Evolutionary conservation across 2,797 vertebrate genomes (phyloP), one percentile per base, ranked within the genome.

Genomic region (Eurystomus glaucurus): DNA sequence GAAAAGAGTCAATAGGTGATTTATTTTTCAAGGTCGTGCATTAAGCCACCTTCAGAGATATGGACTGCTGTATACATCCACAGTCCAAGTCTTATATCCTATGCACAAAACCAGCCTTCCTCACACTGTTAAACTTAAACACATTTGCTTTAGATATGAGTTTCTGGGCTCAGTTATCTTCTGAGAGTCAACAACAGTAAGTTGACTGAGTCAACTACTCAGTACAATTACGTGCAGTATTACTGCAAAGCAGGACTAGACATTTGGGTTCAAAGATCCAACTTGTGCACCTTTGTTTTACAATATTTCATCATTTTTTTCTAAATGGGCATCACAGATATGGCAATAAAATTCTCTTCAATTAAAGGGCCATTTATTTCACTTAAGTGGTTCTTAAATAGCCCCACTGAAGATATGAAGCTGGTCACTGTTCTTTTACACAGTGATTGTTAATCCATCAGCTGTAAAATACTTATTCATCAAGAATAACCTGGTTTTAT

Each of bases 201-300:
- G 35, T 35, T 35, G 35, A 35, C 35, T 35, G 35, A 35, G 35
- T 35, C 35, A 35, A 64, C 2, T 11, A 37, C 5, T 76, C 12
- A 19, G 5, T 14, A 57, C 3, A 62, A n/a, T 4, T 50, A 25
- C 2, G 2, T 64, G 18, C 1, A 5, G 68, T 8, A 46, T 28
- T 13, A n/a, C 11, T 66, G 25, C 31, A 50, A 86, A 84, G 57
- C 48, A 48, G 7, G 55, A 54, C 5, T 45, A 39, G 5, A 43
- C 41, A 43, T 43, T 16, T 43, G 41, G 41, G 41, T 43, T 43
- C 41, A 43, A 43, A 43, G 41, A 43, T 43, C 41, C 41, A 39
- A 65, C 26, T 18, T 68, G 35, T 15, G 64, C 4, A 52, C 7
- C 17, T 54, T 3, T 4, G 1, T 65, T 55, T 50, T 21, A 52